Base-by-base conservation (phyloP, 2,797 vertebrate genomes). In the Pempheris klunzingeri region DNA sequence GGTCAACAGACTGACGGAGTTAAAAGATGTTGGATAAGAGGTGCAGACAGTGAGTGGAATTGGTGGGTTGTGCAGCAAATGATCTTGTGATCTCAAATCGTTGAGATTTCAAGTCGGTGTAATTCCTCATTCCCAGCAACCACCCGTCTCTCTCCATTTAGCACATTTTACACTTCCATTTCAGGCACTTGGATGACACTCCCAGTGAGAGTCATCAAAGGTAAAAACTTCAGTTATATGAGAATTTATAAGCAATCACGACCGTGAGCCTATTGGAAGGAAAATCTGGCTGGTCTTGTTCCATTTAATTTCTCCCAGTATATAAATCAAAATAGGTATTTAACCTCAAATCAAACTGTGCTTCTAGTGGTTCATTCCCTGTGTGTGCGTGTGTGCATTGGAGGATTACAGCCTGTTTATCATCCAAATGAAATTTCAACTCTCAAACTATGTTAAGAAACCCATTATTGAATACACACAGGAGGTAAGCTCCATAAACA, bases 351-450 rank as follows among this genome's bases (percentile, higher is more conserved):
- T 68, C 78, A 84, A 69, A 61, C 38, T 54, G 60, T 52, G 53
- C 41, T 58, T 53, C 47, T 49, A 36, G 55, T 24, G 15, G 57
- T 59, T 60, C 41, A 43, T 61, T 65, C 69, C 32, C 17, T 62
- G 39, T 24, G 49, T 24, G 13, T n/a, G 9, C 5, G 2, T 44
- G 2, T 49, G 57, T 47, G 44, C 60, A 22, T 39, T 8, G 26
- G 26, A 50, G 55, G 26, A 39, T 66, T 66, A 47, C 9, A 61
- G 59, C 75, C 28, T 80, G 68, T 80, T 73, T 52, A 73, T 80
- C 50, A 68, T 86, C 54, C 54, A 79, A 86, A 87, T 78, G 6
- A 63, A 81, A 73, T 78, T 66, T 59, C 54, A 74, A 47, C 62
- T 71, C 65, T 71, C 61, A 71, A 55, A 54, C 43, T 53, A 43